Base-by-base conservation (phyloP, 2,113 vertebrate genomes). In the Percina caprodes region DNA sequence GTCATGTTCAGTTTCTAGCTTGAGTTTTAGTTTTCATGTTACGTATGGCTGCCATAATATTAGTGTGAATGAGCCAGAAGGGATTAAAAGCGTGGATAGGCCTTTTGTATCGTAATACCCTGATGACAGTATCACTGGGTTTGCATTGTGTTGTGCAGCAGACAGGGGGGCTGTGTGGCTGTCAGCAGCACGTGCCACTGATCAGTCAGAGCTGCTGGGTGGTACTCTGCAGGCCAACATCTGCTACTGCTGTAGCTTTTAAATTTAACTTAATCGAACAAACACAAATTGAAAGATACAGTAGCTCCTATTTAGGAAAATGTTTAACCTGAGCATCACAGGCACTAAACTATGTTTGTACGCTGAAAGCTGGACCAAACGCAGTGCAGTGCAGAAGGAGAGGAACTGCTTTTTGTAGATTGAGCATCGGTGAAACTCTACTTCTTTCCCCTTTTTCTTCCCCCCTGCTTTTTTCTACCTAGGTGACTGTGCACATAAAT, bases 401-500 rank as follows among this genome's bases (percentile, higher is more conserved):
- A 30, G 51, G 74, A 74, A 24, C 80, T 71, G 77, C 52, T 88
- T 86, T 86, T 55, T 81, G 66, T 80, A 75, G 82, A 79, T 77
- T 58, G 73, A 85, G 63, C 81, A 51, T 49, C 3, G 15, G 46
- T 13, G 16, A 69, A 79, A 80, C 73, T 45, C 69, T 62, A 49
- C 76, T 56, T 62, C 56, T 55, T 42, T n/a, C 23, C 12, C 5
- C 26, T 71, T 69, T 58, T 51, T 10, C 48, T 46, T 45, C 52
- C 59, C 61, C 18, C 14, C 35, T 78, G 74, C 77, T 74, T 46
- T 33, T 56, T 86, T 82, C 51, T 74, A 69, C 68, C 69, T 51
- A 0, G 49, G 80, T 76, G 86, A 89, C 85, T 61, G 73, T 78
- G 86, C 82, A 89, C 90, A 93, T 88, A 91, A 90, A 92, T 92